Evolutionary conservation across 2,888 invertebrate genomes (phyloP).

Genomic region (Dynastes tityus): DNA sequence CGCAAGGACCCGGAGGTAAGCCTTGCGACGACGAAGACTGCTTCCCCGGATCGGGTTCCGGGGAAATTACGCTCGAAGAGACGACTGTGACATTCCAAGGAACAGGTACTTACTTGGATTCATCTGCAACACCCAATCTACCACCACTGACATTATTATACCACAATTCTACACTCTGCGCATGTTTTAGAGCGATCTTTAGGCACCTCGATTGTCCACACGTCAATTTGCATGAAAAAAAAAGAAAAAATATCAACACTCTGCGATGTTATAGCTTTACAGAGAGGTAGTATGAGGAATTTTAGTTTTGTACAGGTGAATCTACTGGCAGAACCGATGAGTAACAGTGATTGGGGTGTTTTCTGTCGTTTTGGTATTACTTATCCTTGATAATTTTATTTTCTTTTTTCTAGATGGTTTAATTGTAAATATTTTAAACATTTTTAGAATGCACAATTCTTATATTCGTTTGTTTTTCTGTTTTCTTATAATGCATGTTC

Average conservation of each 20-base stretch:
- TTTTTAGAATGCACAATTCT: slow-evolving; percentile 21
- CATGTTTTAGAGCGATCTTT: slow-evolving; percentile 11
- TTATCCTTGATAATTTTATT: no score
- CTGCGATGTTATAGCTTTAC: background rate
- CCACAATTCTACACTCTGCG: slow-evolving; percentile 17
- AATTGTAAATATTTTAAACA: background rate
- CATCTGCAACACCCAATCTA: background rate
- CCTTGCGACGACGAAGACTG: slow-evolving; percentile 88
- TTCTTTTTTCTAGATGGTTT: no score
- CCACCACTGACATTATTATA: slow-evolving; percentile 1
- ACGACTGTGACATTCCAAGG: slow-evolving; percentile 72
- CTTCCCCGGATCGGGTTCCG: slow-evolving; percentile 85
- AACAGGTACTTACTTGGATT: slow-evolving; percentile 66
- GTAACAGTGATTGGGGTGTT: no score
- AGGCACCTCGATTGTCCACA: background rate
- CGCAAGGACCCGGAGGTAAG: slow-evolving; percentile 58
- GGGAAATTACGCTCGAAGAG: slow-evolving; percentile 80
- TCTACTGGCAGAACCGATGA: no score
- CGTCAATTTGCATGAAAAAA: slow-evolving; percentile 11
- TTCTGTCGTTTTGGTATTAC: no score
- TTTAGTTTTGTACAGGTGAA: no score
- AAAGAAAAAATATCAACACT: background rate
- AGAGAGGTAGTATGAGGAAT: background rate
- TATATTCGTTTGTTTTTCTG: slow-evolving; percentile 35
- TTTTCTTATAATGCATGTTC: slow-evolving; percentile 37